These are phyloP conservation scores for Sternotherus odoratus DNA, from an alignment of 2,797 vertebrate species.

Conservation along the genomic window DNA sequence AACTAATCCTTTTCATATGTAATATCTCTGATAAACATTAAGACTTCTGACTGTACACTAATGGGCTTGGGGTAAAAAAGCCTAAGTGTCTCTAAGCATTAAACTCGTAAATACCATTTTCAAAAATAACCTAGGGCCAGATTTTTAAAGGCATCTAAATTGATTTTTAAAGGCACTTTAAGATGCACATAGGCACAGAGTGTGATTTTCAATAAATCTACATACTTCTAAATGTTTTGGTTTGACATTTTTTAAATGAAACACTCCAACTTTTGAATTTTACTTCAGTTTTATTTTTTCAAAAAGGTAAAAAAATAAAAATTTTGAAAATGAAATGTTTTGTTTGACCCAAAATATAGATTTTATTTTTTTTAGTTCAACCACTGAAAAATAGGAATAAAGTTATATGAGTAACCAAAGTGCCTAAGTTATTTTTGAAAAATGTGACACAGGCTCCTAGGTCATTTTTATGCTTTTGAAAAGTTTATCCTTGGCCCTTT, in stretches of 20 bases:
- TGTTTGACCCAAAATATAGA: neutral
- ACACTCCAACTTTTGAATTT: neutral
- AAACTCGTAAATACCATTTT: slow-evolving; percentile 3
- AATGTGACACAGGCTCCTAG: neutral
- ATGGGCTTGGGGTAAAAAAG: neutral
- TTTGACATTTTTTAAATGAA: neutral
- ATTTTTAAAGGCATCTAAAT: slow-evolving; percentile 33
- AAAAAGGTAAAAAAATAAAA: neutral
- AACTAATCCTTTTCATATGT: neutral
- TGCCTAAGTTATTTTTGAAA: neutral
- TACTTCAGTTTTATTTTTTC: neutral
- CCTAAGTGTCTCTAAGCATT: slow-evolving; percentile 35
- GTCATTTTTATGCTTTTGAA: neutral
- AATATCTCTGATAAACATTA: neutral
- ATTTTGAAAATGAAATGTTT: neutral
- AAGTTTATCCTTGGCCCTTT: neutral
- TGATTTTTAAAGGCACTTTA: slow-evolving; percentile 19
- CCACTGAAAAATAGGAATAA: neutral
- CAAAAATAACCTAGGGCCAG: slow-evolving; percentile 8
- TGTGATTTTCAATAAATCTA: neutral
- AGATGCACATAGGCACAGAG: neutral
- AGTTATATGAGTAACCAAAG: neutral
- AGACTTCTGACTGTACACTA: neutral
- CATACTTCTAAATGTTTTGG: slow-evolving; percentile 6
- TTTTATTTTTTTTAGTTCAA: neutral